Evolutionary conservation across 2,113 vertebrate species (phyloP).

Genomic region (Tychaedon coryphoeus): DNA sequence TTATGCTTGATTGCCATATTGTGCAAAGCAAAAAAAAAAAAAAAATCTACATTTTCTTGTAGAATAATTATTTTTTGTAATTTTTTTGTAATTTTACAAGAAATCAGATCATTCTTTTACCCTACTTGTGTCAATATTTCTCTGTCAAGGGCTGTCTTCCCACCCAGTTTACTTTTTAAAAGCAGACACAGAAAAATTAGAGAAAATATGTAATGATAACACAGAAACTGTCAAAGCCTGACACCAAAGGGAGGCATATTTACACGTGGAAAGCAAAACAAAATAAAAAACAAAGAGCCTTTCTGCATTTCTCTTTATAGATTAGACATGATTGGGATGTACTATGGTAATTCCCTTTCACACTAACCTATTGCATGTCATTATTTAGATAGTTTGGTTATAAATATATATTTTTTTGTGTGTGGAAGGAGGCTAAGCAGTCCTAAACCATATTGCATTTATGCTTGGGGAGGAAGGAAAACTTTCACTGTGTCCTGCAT

Average conservation of each 20-base stretch:
- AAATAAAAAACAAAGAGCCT: fast-evolving
- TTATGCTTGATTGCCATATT: background rate
- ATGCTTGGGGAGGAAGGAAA: background rate
- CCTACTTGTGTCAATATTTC: background rate
- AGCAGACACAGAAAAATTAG: fast-evolving
- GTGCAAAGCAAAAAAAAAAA: background rate
- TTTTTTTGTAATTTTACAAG: background rate
- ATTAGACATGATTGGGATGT: fast-evolving
- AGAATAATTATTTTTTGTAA: too few relatives aligned
- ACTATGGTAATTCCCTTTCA: fast-evolving
- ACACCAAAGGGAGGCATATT: background rate
- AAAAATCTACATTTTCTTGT: too few relatives aligned
- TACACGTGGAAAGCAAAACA: background rate
- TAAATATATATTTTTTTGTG: background rate
- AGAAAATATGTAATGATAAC: background rate
- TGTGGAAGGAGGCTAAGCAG: background rate
- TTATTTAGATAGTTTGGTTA: background rate
- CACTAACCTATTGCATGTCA: fast-evolving
- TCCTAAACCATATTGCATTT: background rate
- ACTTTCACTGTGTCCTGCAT: background rate
- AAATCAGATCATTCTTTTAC: background rate
- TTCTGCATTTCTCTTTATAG: background rate
- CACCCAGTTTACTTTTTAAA: background rate
- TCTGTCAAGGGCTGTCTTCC: background rate
- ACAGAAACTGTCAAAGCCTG: background rate